These are phyloP conservation scores for Nematolebias whitei DNA, from an alignment of 2,113 vertebrate species.

Conservation along the genomic window DNA sequence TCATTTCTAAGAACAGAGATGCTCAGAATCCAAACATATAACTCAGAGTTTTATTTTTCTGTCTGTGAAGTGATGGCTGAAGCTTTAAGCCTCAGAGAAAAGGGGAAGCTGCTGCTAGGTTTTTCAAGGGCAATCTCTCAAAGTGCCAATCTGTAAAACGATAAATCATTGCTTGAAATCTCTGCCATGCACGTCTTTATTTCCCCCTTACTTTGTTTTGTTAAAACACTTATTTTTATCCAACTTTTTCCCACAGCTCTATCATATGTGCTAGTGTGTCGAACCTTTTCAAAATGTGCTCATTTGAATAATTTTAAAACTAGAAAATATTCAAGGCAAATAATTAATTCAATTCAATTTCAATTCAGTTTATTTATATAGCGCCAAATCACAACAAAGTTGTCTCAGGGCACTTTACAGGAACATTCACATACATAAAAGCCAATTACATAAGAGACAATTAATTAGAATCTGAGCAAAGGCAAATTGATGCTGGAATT, in stretches of 20 bases:
- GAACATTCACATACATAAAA: too few species aligned
- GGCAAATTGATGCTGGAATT: background rate
- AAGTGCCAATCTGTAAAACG: constrained; percentile 69
- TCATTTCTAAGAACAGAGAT: constrained; percentile 53
- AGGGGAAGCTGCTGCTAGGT: constrained; percentile 43
- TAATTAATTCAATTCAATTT: too few species aligned
- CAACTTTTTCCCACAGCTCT: background rate
- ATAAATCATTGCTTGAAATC: constrained; percentile 67
- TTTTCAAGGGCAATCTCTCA: constrained; percentile 73
- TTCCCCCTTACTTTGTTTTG: constrained; percentile 13
- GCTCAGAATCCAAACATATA: constrained; percentile 43
- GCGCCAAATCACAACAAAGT: too few species aligned
- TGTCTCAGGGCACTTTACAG: too few species aligned
- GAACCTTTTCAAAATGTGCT: background rate
- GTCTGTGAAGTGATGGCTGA: constrained; percentile 46
- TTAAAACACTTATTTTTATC: background rate
- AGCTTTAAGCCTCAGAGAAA: constrained; percentile 47
- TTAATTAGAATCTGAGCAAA: background rate
- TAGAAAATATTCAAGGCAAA: background rate
- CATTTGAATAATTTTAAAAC: background rate
- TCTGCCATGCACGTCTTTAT: constrained; percentile 39
- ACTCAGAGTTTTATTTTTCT: constrained; percentile 43
- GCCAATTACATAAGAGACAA: background rate
- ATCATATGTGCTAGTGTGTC: background rate
- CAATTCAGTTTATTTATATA: too few species aligned